These are phyloP conservation scores for Congeria kusceri DNA, from an alignment of 2,888 invertebrate species.

Conservation along the genomic window DNA sequence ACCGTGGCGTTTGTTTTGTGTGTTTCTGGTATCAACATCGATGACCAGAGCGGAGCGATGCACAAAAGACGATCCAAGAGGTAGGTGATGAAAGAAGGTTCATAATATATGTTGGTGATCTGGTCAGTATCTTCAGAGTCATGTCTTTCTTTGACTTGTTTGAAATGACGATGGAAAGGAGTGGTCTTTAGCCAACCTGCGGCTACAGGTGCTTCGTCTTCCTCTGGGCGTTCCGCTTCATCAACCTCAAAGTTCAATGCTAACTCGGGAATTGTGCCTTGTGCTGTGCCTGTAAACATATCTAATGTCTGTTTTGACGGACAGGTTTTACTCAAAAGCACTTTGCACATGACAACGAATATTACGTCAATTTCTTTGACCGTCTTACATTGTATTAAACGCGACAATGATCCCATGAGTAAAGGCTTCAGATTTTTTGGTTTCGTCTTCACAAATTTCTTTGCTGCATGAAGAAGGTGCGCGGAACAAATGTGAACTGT, in stretches of 20 bases:
- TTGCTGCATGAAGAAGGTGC: slow-evolving; percentile 1
- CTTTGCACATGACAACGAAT: neutral
- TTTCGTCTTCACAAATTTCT: no score
- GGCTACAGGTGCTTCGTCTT: neutral
- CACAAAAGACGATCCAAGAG: slow-evolving; percentile 3
- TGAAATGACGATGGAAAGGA: neutral
- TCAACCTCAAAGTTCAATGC: no score
- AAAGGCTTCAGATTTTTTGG: neutral
- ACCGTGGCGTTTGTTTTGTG: slow-evolving; percentile 1
- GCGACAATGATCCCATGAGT: neutral
- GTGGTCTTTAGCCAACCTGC: neutral
- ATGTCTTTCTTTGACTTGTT: neutral
- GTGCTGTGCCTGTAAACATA: no score
- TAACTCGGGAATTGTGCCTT: no score
- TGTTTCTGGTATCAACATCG: slow-evolving; percentile 1
- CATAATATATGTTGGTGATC: neutral
- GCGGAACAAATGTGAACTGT: slow-evolving; percentile 1
- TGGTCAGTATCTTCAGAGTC: neutral
- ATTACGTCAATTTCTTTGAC: neutral
- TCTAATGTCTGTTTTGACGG: no score
- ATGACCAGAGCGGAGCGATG: slow-evolving; percentile 3
- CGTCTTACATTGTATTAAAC: neutral
- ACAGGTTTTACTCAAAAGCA: no score
- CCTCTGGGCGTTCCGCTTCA: neutral
- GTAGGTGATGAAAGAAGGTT: neutral